Evolutionary conservation across 1,140 invertebrate genomes (phyloP), one percentile per base, ranked within the genome.

Genomic region (Panulirus ornatus): DNA sequence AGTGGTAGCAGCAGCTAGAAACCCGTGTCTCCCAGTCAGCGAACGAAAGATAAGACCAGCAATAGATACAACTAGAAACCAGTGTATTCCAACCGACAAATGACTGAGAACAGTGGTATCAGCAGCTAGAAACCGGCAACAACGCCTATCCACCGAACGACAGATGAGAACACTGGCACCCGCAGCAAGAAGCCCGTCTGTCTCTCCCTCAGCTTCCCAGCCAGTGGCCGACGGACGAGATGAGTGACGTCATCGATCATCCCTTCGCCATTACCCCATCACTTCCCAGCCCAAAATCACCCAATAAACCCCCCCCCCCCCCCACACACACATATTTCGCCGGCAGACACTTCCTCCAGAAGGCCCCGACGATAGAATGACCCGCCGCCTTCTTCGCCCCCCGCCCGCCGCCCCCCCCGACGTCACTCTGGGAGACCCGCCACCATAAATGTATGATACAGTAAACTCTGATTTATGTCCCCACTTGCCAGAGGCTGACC

Each of bases 251-350:
- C 42, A 79, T 79, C 76, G n/a, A 47, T 79, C 76, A 51, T 30
- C 6, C 47, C 76, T 34, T 34, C 19, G 51, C 19, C 51, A 51
- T 79, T 79, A 47, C 44, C 19, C 42, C 42, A 51, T 79, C 76
- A 79, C 76, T 79, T 79, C 76, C n/a, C 76, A 51, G 42, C 76
- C 42, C 16, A 47, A 79, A 51, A 79, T 47, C 42, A 54, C 44
- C 42, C 44, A n/a, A 51, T 79, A 79, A 79, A 51, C 38, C 22
- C 51, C 14, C 54, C 3, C 54, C n/a, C n/a, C n/a, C n/a, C n/a
- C n/a, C 70, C n/a, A n/a, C n/a, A n/a, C n/a, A n/a, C n/a, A 79
- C 42, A 79, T 79, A 51, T 51, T 79, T 40, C 42, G 76, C 51
- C 30, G 76, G 22, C 76, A 42, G 40, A 3, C 76, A 79, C 42